Conservation (phyloP, 2,113 vertebrate genomes). For the Neoarius graeffei region DNA sequence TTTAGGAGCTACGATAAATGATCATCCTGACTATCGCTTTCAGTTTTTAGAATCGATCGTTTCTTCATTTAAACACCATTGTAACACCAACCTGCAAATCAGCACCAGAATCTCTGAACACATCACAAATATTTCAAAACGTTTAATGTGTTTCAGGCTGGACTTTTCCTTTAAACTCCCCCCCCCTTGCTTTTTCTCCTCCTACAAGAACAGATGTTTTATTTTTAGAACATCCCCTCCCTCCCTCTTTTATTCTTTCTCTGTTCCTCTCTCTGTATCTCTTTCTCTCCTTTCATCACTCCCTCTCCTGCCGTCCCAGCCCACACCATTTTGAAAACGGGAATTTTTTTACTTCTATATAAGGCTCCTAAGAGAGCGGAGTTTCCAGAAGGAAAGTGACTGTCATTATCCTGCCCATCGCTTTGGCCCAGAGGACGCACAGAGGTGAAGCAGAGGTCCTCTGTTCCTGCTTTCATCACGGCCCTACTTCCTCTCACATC, state of each 20-base stretch:
- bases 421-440: slow-evolving; percentile 9
- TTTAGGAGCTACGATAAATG: neutral
- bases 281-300: neutral
- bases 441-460: slow-evolving; percentile 27
- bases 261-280: slow-evolving; percentile 2
- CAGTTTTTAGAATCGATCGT: neutral
- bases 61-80: neutral
- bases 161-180: neutral
- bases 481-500: neutral
- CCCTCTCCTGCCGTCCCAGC: slow-evolving; percentile 44
- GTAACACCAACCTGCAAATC: neutral
- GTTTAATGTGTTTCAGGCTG: neutral
- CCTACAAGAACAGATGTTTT: slow-evolving; percentile 73
- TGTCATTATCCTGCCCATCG: slow-evolving; percentile 41
- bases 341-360: slow-evolving; percentile 53
- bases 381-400: slow-evolving; percentile 47
- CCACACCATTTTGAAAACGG: slow-evolving; percentile 58
- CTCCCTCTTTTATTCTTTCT: slow-evolving; percentile 44
- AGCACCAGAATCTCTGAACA: neutral
- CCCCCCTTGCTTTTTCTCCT: slow-evolving; percentile 35
- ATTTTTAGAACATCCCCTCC: slow-evolving; percentile 71
- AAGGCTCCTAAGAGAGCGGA: slow-evolving; percentile 57
- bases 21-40: neutral
- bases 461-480: slow-evolving; percentile 1
- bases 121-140: neutral